Base-by-base conservation (phyloP, 2,797 vertebrate genomes). In the Acrocephalus scirpaceus region DNA sequence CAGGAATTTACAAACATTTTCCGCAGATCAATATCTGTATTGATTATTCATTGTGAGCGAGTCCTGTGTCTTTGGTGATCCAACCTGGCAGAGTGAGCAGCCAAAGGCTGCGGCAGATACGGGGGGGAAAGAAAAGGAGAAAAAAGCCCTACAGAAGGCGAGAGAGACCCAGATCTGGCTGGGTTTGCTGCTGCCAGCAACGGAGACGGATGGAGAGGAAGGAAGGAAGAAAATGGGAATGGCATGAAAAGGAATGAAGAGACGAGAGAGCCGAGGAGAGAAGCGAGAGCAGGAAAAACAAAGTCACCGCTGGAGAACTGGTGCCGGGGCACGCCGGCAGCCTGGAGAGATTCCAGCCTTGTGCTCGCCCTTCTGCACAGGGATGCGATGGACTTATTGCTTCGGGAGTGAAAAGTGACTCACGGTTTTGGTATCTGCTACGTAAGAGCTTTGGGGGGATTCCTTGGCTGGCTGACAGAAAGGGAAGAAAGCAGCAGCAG, bases 1-100 rank as follows among this genome's bases (percentile, higher is more conserved):
- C 97, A 99, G 99, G 99, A 99, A 99, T 99, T 99, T 99, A 99
- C 99, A 99, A 99, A 99, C 99, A 99, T 99, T 99, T 99, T 98
- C 99, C 98, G 97, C 98, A 98, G 99, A 99, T 99, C 99, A 99
- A 99, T 99, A 99, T 98, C 98, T 96, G 98, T 99, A 99, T 99
- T 99, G 99, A 99, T 99, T 99, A 99, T 98, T 99, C 99, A 99
- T 99, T 99, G 99, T 99, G 99, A 99, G 99, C 98, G 98, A 99
- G 99, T 98, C 99, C 98, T 98, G 98, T 99, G 98, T 98, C 98
- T 98, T 98, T 98, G 98, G 98, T 95, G 98, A 98, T 98, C 98
- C 97, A 96, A 98, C 97, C 97, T 95, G 97, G 97, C 98, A 98
- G 98, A 98, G 96, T 95, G 96, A 98, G 97, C 97, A 97, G 97